Evolutionary conservation across 2,113 vertebrate genomes (phyloP), one percentile per base, ranked within the genome.

Genomic region (Aspidoscelis tigris): DNA sequence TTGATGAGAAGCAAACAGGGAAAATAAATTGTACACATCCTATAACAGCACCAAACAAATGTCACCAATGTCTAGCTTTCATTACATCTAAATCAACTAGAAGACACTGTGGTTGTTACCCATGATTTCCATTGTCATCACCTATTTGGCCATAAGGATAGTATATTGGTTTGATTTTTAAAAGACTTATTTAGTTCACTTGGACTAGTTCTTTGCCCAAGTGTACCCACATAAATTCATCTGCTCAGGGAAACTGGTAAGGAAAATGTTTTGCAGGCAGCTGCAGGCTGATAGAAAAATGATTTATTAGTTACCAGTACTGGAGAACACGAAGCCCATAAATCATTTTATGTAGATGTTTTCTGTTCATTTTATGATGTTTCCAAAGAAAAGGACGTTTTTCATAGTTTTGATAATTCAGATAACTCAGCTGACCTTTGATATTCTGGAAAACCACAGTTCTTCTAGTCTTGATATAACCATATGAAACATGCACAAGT

Each of bases 81-180:
- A 33, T 78, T 24, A 73, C 47, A 73, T 72, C 58, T 65, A 65
- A 53, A 20, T 26, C 18, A 70, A 79, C 14, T 20, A 58, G 50
- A 12, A 39, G 8, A 78, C 53, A 47, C 61, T 66, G 76, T 41
- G 47, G 33, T n/a, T 83, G 83, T 53, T 61, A 74, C 76, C 39
- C 21, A 33, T 50, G n/a, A 41, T 65, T 77, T 79, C 77, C 83
- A 85, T 80, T 85, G 69, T 85, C 77, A 85, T 80, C 33, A 24
- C 14, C 71, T 7, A 53, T 80, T 79, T 50, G 33, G 43, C 20
- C 58, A 79, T 72, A 73, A 5, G 5, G 14, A 71, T 22, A 55
- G 33, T n/a, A 64, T 43, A 58, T 3, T 68, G 18, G 8, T 12
- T 72, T 5, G 72, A 64, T 65, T 64, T 79, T 53, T 22, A 22